Evolutionary conservation across 1,140 invertebrate genomes (phyloP).

Genomic region (Orius insidiosus): DNA sequence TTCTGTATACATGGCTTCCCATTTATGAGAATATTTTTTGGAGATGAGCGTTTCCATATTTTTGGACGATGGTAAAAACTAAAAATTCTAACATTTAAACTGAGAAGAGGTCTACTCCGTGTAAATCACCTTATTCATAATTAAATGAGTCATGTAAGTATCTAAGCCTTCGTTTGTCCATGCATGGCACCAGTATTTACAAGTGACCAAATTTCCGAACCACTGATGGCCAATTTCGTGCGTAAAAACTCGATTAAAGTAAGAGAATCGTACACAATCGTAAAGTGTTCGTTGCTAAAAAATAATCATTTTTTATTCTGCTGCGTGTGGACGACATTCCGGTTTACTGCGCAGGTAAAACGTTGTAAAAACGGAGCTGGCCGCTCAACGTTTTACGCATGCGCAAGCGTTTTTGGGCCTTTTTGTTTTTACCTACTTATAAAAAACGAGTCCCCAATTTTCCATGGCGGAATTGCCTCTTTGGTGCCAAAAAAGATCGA

Average conservation of each 20-base stretch:
- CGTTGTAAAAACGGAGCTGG: too few relatives aligned
- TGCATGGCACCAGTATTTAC: slow-evolving; percentile 30
- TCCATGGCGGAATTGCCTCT: slow-evolving; percentile 52
- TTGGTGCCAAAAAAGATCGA: slow-evolving; percentile 49
- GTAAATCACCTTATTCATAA: too few relatives aligned
- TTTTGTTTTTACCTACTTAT: slow-evolving; percentile 25
- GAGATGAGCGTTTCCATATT: neutral
- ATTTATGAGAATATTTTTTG: neutral
- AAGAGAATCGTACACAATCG: too few relatives aligned
- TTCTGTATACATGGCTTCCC: neutral
- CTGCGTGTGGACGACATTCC: neutral
- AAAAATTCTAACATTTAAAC: too few relatives aligned
- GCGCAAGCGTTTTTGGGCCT: too few relatives aligned
- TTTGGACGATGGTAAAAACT: neutral
- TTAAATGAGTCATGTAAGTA: slow-evolving; percentile 17
- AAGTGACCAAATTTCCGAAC: slow-evolving; percentile 30
- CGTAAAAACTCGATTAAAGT: neutral
- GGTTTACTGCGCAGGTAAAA: too few relatives aligned
- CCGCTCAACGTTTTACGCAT: too few relatives aligned
- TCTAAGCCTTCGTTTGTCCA: slow-evolving; percentile 26
- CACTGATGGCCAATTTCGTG: slow-evolving; percentile 16
- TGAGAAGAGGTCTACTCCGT: neutral
- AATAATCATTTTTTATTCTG: neutral
- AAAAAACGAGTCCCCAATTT: slow-evolving; percentile 35
- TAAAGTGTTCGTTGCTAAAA: too few relatives aligned